Percentiles rank a stretch among this genome's conserved stretches.
phyloP scores from a whole-genome alignment of 2,113 vertebrate species.

The Hippocampus comes region DNA sequence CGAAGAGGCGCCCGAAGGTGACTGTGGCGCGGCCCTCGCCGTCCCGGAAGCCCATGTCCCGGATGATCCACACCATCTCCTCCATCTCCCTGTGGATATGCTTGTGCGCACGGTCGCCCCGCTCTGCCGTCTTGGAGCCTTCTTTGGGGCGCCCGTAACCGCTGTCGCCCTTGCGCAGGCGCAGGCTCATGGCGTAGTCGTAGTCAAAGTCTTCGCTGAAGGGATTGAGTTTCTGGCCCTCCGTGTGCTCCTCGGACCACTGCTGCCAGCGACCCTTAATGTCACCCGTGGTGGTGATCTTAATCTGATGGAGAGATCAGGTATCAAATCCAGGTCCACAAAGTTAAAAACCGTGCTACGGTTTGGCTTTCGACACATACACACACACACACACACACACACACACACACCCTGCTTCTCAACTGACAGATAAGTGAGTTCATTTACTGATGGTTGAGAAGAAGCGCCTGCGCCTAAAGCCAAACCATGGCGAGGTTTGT shows the following conservation, averaged over 20 bases:
- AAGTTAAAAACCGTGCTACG: too few species aligned
- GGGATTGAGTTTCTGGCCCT: slow-evolving; percentile 78
- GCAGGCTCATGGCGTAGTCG: slow-evolving; percentile 71
- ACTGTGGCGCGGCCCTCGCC: slow-evolving; percentile 55
- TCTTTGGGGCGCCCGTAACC: slow-evolving; percentile 78
- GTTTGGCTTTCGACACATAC: too few species aligned
- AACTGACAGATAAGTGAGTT: too few species aligned
- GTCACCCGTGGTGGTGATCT: slow-evolving; percentile 62
- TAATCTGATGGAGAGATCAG: slow-evolving; percentile 54
- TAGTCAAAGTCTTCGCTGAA: slow-evolving; percentile 81
- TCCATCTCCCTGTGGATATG: slow-evolving; percentile 79
- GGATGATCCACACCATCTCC: slow-evolving; percentile 79
- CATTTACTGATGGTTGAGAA: too few species aligned
- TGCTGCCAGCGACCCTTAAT: slow-evolving; percentile 74
- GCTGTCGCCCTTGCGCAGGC: slow-evolving; percentile 72
- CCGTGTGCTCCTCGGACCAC: slow-evolving; percentile 69
- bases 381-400: too few species aligned
- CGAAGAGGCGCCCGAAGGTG: slow-evolving; percentile 75
- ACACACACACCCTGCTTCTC: too few species aligned
- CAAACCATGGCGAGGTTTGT: too few species aligned
- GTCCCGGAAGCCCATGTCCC: slow-evolving; percentile 66
- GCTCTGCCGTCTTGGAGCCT: slow-evolving; percentile 73
- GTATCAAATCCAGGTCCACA: not conserved
- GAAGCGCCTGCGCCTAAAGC: too few species aligned
- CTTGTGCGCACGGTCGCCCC: slow-evolving; percentile 72